Conservation (phyloP, 1,140 invertebrate genomes). For the Ruditapes philippinarum region DNA sequence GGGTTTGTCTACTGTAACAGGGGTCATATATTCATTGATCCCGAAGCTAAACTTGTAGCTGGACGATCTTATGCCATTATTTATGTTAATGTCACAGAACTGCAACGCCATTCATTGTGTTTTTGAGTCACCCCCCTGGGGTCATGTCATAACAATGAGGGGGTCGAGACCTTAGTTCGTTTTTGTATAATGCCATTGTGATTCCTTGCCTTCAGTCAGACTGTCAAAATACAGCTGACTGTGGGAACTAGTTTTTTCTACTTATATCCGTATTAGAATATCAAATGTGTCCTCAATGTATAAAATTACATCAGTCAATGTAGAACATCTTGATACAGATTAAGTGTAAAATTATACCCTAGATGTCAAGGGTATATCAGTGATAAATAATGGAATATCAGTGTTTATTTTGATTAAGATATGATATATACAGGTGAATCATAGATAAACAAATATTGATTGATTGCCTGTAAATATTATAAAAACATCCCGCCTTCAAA, state of each 20-base stretch:
- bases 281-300: neutral
- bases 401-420: neutral
- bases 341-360: neutral
- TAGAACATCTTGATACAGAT: slow-evolving; percentile 8
- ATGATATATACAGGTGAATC: neutral
- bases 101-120: too few species aligned
- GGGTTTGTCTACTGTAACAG: too few species aligned
- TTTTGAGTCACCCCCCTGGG: neutral
- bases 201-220: neutral
- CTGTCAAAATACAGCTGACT: neutral
- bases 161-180: neutral
- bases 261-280: neutral
- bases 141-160: slow-evolving; percentile 6
- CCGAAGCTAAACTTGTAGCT: too few species aligned
- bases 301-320: neutral
- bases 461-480: too few species aligned
- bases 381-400: neutral
- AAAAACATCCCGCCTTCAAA: too few species aligned
- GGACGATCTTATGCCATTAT: too few species aligned
- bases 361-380: neutral
- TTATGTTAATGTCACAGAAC: too few species aligned
- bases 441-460: neutral
- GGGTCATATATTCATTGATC: too few species aligned
- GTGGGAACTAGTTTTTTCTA: neutral
- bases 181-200: neutral